Percentiles rank a stretch among this genome's conserved stretches.
These are phyloP conservation scores for Nemopilema nomurai DNA, from an alignment of 30 jellyfish, hydroid and myxozoan species.

Conservation along the genomic window DNA sequence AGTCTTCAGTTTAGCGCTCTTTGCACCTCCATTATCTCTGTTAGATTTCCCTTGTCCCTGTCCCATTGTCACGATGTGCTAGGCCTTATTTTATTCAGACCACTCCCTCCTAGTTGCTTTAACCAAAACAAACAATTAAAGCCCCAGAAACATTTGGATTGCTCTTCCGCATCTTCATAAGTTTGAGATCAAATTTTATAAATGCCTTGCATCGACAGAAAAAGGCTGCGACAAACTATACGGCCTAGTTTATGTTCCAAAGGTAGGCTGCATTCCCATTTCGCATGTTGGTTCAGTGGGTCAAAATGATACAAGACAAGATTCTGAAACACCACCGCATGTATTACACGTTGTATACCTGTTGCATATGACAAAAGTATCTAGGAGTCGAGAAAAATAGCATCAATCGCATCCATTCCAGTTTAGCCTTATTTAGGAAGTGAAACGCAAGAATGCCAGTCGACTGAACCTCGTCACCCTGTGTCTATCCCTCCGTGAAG, in stretches of 20 bases:
- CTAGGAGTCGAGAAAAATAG: neutral
- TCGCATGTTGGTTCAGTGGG: neutral
- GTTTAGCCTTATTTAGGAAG: constrained; percentile 10
- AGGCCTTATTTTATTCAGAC: neutral
- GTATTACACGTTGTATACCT: neutral
- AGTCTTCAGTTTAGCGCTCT: constrained; percentile 26
- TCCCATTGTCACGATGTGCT: constrained; percentile 31
- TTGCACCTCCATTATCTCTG: constrained; percentile 29
- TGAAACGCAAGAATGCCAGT: neutral
- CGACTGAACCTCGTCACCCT: constrained; percentile 1
- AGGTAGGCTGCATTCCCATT: neutral
- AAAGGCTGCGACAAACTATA: neutral
- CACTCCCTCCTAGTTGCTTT: neutral
- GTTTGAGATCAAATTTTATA: neutral
- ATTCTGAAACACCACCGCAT: neutral
- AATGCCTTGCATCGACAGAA: neutral
- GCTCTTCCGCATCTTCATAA: neutral
- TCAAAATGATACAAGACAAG: neutral
- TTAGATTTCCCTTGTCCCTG: constrained; percentile 51
- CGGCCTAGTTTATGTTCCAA: neutral
- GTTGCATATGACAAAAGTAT: neutral
- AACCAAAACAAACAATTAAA: neutral
- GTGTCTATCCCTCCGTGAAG: neutral
- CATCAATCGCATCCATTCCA: neutral
- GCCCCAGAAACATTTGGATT: neutral